Base-by-base conservation (phyloP, 2,113 vertebrate genomes). In the Gnathonemus longibarbis region DNA sequence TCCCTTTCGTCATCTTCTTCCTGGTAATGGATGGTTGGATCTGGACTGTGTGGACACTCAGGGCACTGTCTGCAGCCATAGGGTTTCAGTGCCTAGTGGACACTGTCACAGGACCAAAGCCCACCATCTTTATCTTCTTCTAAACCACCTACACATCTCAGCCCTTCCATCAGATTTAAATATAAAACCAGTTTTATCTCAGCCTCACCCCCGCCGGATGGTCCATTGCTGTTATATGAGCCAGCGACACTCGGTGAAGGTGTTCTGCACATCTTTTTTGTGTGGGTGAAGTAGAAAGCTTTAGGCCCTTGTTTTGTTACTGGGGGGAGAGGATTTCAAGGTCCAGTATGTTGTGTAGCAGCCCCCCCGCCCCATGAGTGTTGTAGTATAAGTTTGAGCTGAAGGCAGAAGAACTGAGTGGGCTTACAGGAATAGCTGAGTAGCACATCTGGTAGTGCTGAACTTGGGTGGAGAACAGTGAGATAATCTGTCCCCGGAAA, bases 211-310 rank as follows among this genome's bases (percentile, higher is more conserved):
- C 74, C 3, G 31, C 52, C 2, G 31, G 39, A 27, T 85, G 8
- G 17, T 86, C 53, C 91, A n/a, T 86, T 62, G 66, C 77, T 66
- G 58, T 42, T 89, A 21, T 87, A 49, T 52, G 35, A 88, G 39
- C 56, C 58, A 46, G 39, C 31, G 39, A 88, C 45, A 88, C 21
- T 45, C 6, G 3, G n/a, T 13, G n/a, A 70, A 70, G 27, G 62
- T 31, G 62, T 31, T 31, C 62, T 70, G 62, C 62, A 31, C 62
- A 31, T 70, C 10, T 31, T 90, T 86, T 74, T 84, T 88, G 84
- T n/a, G 70, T 84, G 77, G 31, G 77, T 84, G 27, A 83, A 19
- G 74, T 48, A 21, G 31, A 52, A 50, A 45, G n/a, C 62, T 52
- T 39, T 15, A 11, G 15, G 31, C 3, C 49, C 27, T 45, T 46